Evolutionary conservation across 2,113 vertebrate species (phyloP).

Genomic region (Hippocampus zosterae): DNA sequence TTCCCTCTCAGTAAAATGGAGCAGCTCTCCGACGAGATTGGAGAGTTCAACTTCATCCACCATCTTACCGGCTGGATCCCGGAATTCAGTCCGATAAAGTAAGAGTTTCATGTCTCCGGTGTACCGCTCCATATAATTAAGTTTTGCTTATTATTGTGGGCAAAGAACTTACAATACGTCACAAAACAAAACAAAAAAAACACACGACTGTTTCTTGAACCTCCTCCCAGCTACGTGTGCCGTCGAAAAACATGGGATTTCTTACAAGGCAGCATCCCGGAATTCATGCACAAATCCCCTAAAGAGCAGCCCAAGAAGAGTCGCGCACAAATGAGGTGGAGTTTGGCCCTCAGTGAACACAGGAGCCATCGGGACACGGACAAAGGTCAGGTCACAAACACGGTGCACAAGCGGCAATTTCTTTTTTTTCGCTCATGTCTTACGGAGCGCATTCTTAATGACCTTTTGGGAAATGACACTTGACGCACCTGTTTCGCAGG

Average conservation of each 20-base stretch:
- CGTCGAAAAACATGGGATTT: slow-evolving; percentile 78
- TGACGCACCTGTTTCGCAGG: slow-evolving; percentile 30
- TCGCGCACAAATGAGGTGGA: slow-evolving; percentile 38
- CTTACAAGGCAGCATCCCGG: slow-evolving; percentile 75
- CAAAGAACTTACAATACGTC: not conserved
- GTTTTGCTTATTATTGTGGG: not conserved
- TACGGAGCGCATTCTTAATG: slow-evolving; percentile 23
- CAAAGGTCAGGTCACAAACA: slow-evolving; percentile 65
- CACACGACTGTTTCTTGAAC: not conserved
- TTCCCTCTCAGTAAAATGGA: slow-evolving; percentile 42
- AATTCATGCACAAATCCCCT: slow-evolving; percentile 71
- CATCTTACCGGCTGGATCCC: slow-evolving; percentile 88
- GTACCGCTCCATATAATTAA: not conserved
- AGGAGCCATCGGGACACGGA: slow-evolving; percentile 42
- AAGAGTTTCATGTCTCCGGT: slow-evolving; percentile 41
- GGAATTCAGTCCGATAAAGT: slow-evolving; percentile 82
- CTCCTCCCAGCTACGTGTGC: slow-evolving; percentile 64
- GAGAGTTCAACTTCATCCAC: slow-evolving; percentile 83
- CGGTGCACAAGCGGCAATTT: slow-evolving; percentile 8
- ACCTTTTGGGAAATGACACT: not conserved
- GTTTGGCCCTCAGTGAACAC: slow-evolving; percentile 40
- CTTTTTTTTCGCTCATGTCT: slow-evolving; percentile 48
- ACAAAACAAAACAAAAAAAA: no score
- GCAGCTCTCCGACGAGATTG: slow-evolving; percentile 72
- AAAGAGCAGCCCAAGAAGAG: slow-evolving; percentile 44